These are phyloP conservation scores for Polydrusus tereticollis DNA, from an alignment of 2,888 invertebrate genomes.

Conservation along the genomic window DNA sequence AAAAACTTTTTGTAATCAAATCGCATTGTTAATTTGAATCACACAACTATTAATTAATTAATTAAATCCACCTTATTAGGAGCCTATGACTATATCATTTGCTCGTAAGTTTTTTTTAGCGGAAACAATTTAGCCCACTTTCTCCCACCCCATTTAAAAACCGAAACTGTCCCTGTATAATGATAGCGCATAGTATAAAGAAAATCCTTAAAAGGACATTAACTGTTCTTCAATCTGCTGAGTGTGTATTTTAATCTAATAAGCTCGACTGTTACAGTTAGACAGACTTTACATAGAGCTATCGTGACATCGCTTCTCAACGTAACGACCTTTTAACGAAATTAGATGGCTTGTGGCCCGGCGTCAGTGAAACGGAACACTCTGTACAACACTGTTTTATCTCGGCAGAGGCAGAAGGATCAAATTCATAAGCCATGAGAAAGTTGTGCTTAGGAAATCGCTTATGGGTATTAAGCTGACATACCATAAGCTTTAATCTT, in stretches of 20 bases:
- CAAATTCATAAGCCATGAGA: conserved; percentile 42
- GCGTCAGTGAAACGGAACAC: conserved; percentile 45
- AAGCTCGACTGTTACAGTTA: conserved; percentile 46
- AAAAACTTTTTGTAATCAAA: too few relatives aligned
- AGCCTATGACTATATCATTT: too few relatives aligned
- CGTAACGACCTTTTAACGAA: conserved; percentile 48
- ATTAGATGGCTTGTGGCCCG: conserved; percentile 46
- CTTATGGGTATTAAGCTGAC: background rate
- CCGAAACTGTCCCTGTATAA: background rate
- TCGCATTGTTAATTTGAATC: too few relatives aligned
- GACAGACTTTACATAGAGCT: conserved; percentile 47
- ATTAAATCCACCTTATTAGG: too few relatives aligned
- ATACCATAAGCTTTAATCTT: too few relatives aligned
- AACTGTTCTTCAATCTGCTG: conserved; percentile 44
- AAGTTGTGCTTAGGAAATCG: conserved; percentile 7
- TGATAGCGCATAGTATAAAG: conserved; percentile 7
- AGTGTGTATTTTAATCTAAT: conserved; percentile 47
- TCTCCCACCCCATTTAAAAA: too few relatives aligned
- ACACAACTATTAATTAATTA: too few relatives aligned
- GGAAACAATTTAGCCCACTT: too few relatives aligned
- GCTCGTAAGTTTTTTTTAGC: too few relatives aligned
- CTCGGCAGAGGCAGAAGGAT: conserved; percentile 11
- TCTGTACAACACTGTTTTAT: conserved; percentile 43
- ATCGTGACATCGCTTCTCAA: conserved; percentile 47
- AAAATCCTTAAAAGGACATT: conserved; percentile 46